Base-by-base conservation (phyloP, 2,113 vertebrate species). In the Cromileptes altivelis region DNA sequence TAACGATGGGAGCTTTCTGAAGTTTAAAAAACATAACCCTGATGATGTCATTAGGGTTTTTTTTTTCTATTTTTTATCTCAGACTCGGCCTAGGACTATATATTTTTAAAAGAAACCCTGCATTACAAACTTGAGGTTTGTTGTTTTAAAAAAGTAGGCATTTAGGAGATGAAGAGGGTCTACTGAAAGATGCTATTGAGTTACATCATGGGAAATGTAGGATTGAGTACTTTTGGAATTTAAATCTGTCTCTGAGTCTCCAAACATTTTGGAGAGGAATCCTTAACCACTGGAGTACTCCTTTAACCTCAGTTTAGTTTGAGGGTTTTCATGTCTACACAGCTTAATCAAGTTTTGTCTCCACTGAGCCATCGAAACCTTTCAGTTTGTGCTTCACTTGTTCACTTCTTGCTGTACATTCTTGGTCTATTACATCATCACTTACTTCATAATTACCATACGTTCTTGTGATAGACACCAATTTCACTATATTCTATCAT, bases 141-240 rank as follows among this genome's bases (percentile, higher is more conserved):
- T 4, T 21, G 40, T 60, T 58, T 18, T 30, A 5, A 60, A 60
- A 9, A 30, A 30, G 25, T 47, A n/a, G 21, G 18, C 2, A 4
- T 30, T 60, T 60, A 73, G 0, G 11, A 30, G 56, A 5, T 2
- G 55, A 42, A 21, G 13, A 14, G 3, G 30, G 68, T 42, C 33
- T 14, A 47, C 3, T 27, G 2, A 47, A 47, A 27, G 15, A 58
- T 19, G 3, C 70, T 27, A 11, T 10, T 4, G 11, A 73, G 18
- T n/a, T 23, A 15, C 42, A 45, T 47, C 25, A 47, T 73, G 56
- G 55, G 56, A 60, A 47, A 30, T 72, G 65, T 50, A 68, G 47
- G 5, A 19, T 47, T 12, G 10, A 47, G 10, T 8, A n/a, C 37
- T 65, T 23, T 25, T 47, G 63, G 40, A 19, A 47, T 23, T 17